phyloP scores from a whole-genome alignment of 1,140 invertebrate species.

The Penaeus indicus region DNA sequence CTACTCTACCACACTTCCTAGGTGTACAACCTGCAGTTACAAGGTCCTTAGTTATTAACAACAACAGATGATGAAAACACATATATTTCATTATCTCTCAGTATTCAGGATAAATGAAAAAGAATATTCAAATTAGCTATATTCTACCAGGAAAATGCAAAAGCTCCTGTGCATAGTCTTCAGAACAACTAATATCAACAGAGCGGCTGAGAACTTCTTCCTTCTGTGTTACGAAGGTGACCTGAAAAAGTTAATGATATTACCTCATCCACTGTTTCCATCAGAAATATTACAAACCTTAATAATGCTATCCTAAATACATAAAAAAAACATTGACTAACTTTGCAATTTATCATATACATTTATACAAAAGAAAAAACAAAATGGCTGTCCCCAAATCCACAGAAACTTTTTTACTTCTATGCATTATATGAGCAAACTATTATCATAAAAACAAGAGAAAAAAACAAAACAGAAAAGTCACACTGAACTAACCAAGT shows the following conservation, averaged over 20 bases:
- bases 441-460: neutral
- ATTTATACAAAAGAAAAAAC: no score
- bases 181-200: conserved; percentile 51
- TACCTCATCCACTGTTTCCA: no score
- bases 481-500: conserved; percentile 15
- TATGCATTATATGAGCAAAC: no score
- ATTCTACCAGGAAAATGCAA: conserved; percentile 41
- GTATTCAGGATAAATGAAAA: no score
- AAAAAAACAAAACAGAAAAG: neutral
- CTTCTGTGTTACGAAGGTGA: conserved; percentile 48
- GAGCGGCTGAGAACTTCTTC: conserved; percentile 42
- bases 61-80: neutral
- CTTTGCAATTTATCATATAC: no score
- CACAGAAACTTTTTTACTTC: no score
- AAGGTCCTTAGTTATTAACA: neutral
- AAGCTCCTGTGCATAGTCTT: conserved; percentile 53
- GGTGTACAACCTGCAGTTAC: conserved; percentile 77
- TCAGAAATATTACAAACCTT: no score
- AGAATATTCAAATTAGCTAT: no score
- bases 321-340: no score
- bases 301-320: no score
- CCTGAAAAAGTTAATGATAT: neutral
- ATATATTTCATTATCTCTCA: no score
- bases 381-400: no score
- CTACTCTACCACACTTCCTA: conserved; percentile 81